phyloP scores from a whole-genome alignment of 2,797 vertebrate genomes.

The Yasuhikotakia modesta region DNA sequence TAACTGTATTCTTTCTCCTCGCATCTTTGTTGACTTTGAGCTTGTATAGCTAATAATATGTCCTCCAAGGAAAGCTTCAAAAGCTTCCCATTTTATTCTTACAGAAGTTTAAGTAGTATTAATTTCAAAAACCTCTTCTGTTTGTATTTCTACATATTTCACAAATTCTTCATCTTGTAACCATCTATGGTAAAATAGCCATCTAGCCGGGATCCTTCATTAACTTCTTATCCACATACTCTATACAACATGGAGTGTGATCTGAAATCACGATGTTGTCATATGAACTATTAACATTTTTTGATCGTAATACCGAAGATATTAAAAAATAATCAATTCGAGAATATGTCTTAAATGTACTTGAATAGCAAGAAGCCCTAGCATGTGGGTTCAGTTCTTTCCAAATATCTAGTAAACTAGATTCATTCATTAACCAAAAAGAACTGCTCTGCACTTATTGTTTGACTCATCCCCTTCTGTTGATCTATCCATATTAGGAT shows the following conservation, averaged over 20 bases:
- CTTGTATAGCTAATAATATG: too few relatives aligned
- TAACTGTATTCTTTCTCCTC: neutral
- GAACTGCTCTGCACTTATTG: neutral
- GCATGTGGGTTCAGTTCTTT: neutral
- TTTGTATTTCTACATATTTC: neutral
- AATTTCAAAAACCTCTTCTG: neutral
- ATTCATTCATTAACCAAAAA: neutral
- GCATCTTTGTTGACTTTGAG: neutral
- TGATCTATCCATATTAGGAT: conserved; percentile 1
- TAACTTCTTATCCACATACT: neutral
- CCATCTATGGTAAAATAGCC: conserved; percentile 24
- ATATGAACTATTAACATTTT: conserved; percentile 11
- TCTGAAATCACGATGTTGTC: conserved; percentile 37
- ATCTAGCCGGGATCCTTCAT: neutral
- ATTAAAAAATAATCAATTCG: conserved; percentile 26
- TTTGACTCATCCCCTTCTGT: neutral
- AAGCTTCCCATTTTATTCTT: neutral
- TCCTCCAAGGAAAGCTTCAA: conserved; percentile 7
- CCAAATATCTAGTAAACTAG: conserved; percentile 2
- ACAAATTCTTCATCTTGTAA: conserved; percentile 20
- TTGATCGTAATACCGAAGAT: neutral
- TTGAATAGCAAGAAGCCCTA: neutral
- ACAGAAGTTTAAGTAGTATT: neutral
- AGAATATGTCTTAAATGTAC: neutral
- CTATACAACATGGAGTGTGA: conserved; percentile 10